A percentile compares a stretch with the other conserved stretches of the same genome.
Evolutionary conservation across 2,888 invertebrate genomes (phyloP).

Genomic region (Protonemura montana): DNA sequence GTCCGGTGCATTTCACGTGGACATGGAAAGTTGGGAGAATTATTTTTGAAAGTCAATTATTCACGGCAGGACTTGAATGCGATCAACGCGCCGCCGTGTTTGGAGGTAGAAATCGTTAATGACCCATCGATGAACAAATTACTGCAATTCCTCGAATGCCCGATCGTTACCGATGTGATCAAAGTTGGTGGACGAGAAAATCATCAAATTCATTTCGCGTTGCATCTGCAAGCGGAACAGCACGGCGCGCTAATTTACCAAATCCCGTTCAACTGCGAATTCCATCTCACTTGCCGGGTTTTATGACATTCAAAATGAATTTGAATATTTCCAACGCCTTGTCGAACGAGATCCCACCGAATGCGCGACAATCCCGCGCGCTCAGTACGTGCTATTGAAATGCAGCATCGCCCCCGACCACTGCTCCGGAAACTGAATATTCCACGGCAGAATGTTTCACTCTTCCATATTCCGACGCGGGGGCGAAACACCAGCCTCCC

Average conservation of each 20-base stretch:
- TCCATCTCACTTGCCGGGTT: too few relatives aligned
- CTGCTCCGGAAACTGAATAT: background rate
- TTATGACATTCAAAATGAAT: background rate
- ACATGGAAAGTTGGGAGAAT: background rate
- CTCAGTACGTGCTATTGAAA: too few relatives aligned
- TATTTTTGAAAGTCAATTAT: background rate
- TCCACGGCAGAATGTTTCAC: background rate
- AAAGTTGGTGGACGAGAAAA: background rate
- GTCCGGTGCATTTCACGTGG: background rate
- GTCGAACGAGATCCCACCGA: background rate
- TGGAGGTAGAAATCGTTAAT: background rate
- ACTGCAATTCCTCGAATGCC: background rate
- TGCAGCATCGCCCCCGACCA: background rate
- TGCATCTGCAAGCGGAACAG: background rate
- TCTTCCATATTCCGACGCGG: background rate
- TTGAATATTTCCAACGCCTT: background rate
- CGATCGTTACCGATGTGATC: background rate
- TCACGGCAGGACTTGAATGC: background rate
- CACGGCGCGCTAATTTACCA: background rate
- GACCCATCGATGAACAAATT: background rate
- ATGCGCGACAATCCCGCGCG: background rate
- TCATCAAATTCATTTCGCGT: background rate
- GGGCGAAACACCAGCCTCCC: background rate
- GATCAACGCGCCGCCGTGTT: background rate
- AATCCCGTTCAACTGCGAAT: background rate